These are phyloP conservation scores for Pelobates cultripes DNA, from an alignment of 2,797 vertebrate genomes.

Conservation along the genomic window DNA sequence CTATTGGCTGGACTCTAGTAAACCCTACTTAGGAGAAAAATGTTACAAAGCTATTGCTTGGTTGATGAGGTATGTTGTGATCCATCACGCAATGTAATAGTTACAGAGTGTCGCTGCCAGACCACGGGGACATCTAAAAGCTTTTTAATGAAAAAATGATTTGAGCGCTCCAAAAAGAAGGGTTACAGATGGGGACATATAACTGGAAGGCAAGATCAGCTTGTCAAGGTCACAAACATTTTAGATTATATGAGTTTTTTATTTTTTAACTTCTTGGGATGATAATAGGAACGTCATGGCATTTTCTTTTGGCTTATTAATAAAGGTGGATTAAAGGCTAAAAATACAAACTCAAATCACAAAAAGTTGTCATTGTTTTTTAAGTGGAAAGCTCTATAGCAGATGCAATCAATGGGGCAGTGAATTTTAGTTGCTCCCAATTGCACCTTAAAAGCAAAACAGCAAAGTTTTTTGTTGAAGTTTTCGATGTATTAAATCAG, in stretches of 20 bases:
- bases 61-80: conserved; percentile 52
- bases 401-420: conserved; percentile 26
- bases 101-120: conserved; percentile 48
- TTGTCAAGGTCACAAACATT: conserved; percentile 37
- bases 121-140: conserved; percentile 51
- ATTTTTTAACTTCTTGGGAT: conserved; percentile 7
- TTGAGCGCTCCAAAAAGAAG: conserved; percentile 46
- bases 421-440: too few relatives aligned
- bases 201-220: not conserved
- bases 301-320: conserved; percentile 1
- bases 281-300: not conserved
- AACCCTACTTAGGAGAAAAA: conserved; percentile 46
- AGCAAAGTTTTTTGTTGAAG: too few relatives aligned
- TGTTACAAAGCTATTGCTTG: conserved; percentile 49
- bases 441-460: too few relatives aligned
- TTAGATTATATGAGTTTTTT: not conserved
- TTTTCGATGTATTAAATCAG: too few relatives aligned
- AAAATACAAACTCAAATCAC: conserved; percentile 59
- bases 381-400: not conserved
- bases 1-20: conserved; percentile 23
- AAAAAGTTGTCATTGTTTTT: not conserved
- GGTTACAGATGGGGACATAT: conserved; percentile 49
- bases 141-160: conserved; percentile 56
- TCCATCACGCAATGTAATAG: conserved; percentile 48
- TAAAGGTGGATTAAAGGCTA: conserved; percentile 38